A percentile compares a stretch with the other conserved stretches of the same genome.
These are phyloP conservation scores for Dermatophagoides farinae DNA, from an alignment of 1,140 invertebrate species.

Conservation along the genomic window DNA sequence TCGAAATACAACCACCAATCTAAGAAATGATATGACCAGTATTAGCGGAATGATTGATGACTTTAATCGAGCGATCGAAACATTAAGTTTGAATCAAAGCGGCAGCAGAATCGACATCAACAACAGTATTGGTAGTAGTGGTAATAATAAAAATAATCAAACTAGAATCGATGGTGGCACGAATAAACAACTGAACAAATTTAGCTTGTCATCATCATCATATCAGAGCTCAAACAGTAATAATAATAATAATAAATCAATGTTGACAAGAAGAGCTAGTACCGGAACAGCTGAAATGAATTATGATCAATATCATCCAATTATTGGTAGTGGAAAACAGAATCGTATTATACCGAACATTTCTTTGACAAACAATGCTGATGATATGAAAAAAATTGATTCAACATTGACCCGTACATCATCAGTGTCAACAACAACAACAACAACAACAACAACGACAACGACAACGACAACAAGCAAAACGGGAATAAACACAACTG, in stretches of 20 bases:
- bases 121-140: background rate
- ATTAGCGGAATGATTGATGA: constrained; percentile 34
- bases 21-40: constrained; percentile 15
- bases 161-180: background rate
- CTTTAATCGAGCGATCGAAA: constrained; percentile 26
- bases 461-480: background rate
- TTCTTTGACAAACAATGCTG: too few relatives aligned
- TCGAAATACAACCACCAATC: background rate
- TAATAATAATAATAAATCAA: background rate
- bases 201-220: background rate
- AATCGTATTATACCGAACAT: too few relatives aligned
- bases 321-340: too few relatives aligned
- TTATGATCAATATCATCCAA: background rate
- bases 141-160: too few relatives aligned
- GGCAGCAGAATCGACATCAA: background rate
- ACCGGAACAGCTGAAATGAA: background rate
- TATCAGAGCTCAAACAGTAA: background rate
- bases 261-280: background rate
- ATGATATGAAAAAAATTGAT: too few relatives aligned
- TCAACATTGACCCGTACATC: background rate
- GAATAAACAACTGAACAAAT: background rate
- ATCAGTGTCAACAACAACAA: background rate
- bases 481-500: background rate
- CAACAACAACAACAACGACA: background rate
- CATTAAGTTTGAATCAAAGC: constrained; percentile 2